A percentile compares a stretch with the other conserved stretches of the same genome.
phyloP scores from a whole-genome alignment of 2,797 vertebrate genomes.

The Hipposideros larvatus region DNA sequence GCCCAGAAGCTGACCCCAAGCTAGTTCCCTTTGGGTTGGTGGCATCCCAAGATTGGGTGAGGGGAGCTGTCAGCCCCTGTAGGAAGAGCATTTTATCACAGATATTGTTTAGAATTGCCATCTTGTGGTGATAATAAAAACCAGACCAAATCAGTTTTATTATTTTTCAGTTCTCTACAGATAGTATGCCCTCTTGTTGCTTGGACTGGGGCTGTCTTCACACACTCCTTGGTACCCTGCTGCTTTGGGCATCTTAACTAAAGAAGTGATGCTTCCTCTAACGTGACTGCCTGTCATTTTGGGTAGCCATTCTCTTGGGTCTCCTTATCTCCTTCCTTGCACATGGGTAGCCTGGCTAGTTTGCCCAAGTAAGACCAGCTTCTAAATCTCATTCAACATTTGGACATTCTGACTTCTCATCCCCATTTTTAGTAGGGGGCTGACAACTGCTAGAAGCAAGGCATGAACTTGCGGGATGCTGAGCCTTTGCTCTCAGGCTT shows the following conservation, averaged over 20 bases:
- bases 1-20: not conserved
- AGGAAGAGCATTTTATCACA: conserved; percentile 31
- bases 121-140: not conserved
- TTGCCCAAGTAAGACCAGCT: not conserved
- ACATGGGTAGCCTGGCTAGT: not conserved
- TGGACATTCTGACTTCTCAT: not conserved
- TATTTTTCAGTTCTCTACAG: not conserved
- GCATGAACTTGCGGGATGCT: not conserved
- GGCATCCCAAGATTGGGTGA: not conserved
- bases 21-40: not conserved
- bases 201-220: not conserved
- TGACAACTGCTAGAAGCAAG: not conserved
- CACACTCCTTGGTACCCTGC: not conserved
- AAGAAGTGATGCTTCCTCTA: not conserved
- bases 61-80: not conserved
- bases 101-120: conserved; percentile 9
- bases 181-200: not conserved
- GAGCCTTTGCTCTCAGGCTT: not conserved
- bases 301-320: not conserved
- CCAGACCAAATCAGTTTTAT: not conserved
- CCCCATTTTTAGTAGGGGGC: not conserved
- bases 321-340: not conserved
- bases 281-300: not conserved
- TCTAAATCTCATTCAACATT: not conserved
- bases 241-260: not conserved